Conservation (phyloP, 2,113 vertebrate genomes). For the Tringa solitaria region DNA sequence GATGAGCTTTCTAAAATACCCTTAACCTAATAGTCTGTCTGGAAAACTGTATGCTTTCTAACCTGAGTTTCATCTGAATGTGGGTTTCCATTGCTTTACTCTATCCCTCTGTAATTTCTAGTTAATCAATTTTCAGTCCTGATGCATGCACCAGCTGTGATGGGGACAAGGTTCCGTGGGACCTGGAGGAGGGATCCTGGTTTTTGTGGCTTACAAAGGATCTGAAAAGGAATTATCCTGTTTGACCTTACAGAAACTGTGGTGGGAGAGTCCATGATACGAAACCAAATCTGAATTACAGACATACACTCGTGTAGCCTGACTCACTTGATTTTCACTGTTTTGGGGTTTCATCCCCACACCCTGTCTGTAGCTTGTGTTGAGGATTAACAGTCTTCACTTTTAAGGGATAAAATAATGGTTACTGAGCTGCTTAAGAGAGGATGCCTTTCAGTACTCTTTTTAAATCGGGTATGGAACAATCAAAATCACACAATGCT, state of each 20-base stretch:
- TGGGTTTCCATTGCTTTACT: not conserved
- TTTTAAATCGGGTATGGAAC: not conserved
- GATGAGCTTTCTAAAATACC: not conserved
- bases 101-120: not conserved
- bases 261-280: not conserved
- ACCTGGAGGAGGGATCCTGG: not conserved
- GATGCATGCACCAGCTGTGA: not conserved
- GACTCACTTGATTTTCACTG: not conserved
- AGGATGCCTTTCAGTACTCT: not conserved
- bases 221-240: not conserved
- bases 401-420: not conserved
- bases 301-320: rapidly evolving
- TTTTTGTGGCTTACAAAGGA: not conserved
- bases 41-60: not conserved
- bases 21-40: not conserved
- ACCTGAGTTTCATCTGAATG: not conserved
- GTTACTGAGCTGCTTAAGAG: not conserved
- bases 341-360: rapidly evolving
- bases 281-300: not conserved
- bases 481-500: not conserved
- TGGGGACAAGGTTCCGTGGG: not conserved
- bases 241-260: not conserved
- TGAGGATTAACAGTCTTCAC: not conserved
- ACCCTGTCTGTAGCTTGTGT: not conserved
- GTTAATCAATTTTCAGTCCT: not conserved